Conservation (phyloP, 2,888 invertebrate species). For the Julus scandinavius region DNA sequence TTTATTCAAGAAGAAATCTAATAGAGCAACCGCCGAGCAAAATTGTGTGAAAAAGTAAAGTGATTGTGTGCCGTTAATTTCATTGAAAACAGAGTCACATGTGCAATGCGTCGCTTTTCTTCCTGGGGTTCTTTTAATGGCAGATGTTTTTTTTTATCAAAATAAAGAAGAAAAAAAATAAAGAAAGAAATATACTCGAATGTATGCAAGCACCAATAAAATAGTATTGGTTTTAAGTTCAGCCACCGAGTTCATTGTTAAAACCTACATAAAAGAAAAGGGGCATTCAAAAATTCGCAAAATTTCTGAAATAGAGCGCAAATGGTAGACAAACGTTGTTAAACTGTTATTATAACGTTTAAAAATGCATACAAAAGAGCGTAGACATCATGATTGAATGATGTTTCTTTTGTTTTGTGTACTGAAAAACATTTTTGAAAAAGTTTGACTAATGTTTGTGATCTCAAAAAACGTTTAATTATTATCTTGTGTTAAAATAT, state of each 20-base stretch:
- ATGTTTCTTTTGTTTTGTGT: too few relatives aligned
- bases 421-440: too few relatives aligned
- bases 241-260: not conserved
- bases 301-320: not conserved
- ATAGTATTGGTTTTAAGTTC: constrained; percentile 24
- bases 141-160: constrained; percentile 1
- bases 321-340: too few relatives aligned
- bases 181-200: not conserved
- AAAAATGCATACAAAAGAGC: too few relatives aligned
- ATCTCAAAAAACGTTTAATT: too few relatives aligned
- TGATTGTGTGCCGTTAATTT: constrained; percentile 37
- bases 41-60: constrained; percentile 40
- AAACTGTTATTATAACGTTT: too few relatives aligned
- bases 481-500: too few relatives aligned
- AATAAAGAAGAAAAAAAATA: not conserved
- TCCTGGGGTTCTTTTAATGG: constrained; percentile 17
- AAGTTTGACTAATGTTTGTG: too few relatives aligned
- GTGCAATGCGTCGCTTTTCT: not conserved
- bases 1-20: constrained; percentile 39
- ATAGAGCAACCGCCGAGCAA: constrained; percentile 34
- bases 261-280: not conserved
- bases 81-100: constrained; percentile 10
- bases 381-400: too few relatives aligned
- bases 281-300: not conserved
- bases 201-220: constrained; percentile 8